Conservation (phyloP, 2,888 invertebrate species). For the Phlogophora meticulosa region DNA sequence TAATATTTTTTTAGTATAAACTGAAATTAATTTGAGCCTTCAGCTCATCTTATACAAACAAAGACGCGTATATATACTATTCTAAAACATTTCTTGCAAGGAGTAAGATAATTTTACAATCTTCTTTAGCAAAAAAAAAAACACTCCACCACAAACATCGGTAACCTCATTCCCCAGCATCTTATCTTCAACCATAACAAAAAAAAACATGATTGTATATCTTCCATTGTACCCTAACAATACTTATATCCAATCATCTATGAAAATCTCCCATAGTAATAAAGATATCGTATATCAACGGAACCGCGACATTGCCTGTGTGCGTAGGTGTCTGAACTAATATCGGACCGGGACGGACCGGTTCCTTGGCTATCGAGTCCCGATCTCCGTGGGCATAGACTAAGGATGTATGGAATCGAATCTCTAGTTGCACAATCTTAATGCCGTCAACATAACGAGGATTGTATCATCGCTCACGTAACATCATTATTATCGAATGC, state of each 20-base stretch:
- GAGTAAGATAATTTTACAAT: neutral
- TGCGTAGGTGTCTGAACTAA: slow-evolving; percentile 69
- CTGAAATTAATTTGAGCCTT: neutral
- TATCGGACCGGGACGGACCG: slow-evolving; percentile 69
- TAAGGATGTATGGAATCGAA: slow-evolving; percentile 1
- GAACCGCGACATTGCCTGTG: slow-evolving; percentile 55
- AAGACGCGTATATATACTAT: too few relatives aligned
- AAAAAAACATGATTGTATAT: slow-evolving; percentile 19
- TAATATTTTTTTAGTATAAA: slow-evolving; percentile 12
- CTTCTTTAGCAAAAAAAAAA: neutral
- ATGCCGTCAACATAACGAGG: neutral
- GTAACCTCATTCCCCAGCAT: neutral
- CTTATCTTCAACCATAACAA: slow-evolving; percentile 13
- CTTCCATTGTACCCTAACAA: slow-evolving; percentile 30
- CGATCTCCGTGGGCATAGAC: slow-evolving; percentile 49
- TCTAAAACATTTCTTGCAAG: too few relatives aligned
- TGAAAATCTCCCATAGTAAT: slow-evolving; percentile 43
- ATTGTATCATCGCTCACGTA: neutral
- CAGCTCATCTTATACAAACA: neutral
- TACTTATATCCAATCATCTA: slow-evolving; percentile 44
- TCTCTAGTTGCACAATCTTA: neutral
- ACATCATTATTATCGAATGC: neutral
- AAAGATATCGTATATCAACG: slow-evolving; percentile 60
- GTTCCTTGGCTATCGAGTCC: slow-evolving; percentile 68
- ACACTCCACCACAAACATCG: neutral